These are phyloP conservation scores for Podocnemis expansa DNA, from an alignment of 2,113 vertebrate species.

Conservation along the genomic window DNA sequence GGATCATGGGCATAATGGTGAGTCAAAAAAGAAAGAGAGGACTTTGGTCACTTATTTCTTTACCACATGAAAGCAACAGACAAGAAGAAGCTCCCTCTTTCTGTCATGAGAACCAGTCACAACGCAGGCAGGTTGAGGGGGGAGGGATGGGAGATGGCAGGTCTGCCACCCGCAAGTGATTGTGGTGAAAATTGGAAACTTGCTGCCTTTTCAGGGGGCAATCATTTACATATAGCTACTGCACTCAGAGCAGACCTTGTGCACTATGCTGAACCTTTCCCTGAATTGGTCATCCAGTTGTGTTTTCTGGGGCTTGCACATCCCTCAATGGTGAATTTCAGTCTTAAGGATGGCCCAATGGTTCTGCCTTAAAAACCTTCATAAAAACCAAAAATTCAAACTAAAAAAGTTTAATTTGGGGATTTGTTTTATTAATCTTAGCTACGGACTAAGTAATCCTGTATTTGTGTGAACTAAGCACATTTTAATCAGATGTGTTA, in stretches of 20 bases:
- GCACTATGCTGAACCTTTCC: neutral
- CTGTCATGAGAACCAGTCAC: neutral
- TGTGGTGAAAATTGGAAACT: neutral
- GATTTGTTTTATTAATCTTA: slow-evolving; percentile 8
- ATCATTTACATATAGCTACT: neutral
- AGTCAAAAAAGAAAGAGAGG: neutral
- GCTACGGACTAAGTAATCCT: neutral
- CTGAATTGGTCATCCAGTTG: neutral
- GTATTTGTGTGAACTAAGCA: slow-evolving; percentile 32
- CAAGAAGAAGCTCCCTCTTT: neutral
- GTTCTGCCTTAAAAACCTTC: neutral
- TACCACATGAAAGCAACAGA: neutral
- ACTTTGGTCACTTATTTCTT: slow-evolving; percentile 13
- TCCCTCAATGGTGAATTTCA: neutral
- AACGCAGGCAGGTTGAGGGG: neutral
- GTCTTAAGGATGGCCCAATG: neutral
- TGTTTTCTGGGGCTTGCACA: neutral
- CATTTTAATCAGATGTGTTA: slow-evolving; percentile 27
- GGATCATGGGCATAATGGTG: neutral
- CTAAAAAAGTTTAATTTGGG: slow-evolving; percentile 24
- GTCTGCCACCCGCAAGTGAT: neutral
- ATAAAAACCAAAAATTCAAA: neutral
- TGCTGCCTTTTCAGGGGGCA: neutral
- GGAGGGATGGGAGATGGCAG: neutral
- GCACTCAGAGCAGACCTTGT: neutral